Percentiles rank a stretch among this genome's conserved stretches.
These are phyloP conservation scores for Aleadryas rufinucha DNA, from an alignment of 2,113 vertebrate species.

Conservation along the genomic window DNA sequence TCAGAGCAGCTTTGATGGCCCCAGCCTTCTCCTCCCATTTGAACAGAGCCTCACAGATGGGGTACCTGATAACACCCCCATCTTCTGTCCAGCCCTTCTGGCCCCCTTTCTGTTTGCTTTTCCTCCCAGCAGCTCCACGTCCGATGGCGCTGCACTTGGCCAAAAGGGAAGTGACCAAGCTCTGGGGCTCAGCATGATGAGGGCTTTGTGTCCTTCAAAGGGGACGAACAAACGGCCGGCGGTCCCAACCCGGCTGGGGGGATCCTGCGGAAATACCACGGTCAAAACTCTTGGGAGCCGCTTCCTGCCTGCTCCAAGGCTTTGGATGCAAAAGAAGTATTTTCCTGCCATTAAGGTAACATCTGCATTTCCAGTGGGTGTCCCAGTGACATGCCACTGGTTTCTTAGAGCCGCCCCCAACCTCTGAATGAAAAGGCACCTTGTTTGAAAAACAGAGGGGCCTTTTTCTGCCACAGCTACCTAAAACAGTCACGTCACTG, in stretches of 20 bases:
- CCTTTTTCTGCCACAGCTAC: constrained; percentile 3
- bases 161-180: neutral
- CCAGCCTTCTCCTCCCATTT: neutral
- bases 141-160: rapidly evolving
- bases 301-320: neutral
- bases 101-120: constrained; percentile 9
- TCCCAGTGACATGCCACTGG: neutral
- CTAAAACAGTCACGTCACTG: neutral
- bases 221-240: neutral
- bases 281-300: neutral
- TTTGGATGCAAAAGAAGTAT: neutral
- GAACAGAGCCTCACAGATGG: neutral
- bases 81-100: neutral
- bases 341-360: neutral
- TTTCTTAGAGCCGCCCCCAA: neutral
- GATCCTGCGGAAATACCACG: constrained; percentile 13
- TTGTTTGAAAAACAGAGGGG: constrained; percentile 33
- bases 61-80: neutral
- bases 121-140: neutral
- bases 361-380: neutral
- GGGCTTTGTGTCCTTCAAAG: constrained; percentile 40
- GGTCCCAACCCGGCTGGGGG: neutral
- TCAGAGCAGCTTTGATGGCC: neutral
- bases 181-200: neutral
- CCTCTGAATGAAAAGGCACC: constrained; percentile 29